A percentile compares a stretch with the other conserved stretches of the same genome.
Conservation (phyloP, 2,797 vertebrate species). For the Lateolabrax maculatus region DNA sequence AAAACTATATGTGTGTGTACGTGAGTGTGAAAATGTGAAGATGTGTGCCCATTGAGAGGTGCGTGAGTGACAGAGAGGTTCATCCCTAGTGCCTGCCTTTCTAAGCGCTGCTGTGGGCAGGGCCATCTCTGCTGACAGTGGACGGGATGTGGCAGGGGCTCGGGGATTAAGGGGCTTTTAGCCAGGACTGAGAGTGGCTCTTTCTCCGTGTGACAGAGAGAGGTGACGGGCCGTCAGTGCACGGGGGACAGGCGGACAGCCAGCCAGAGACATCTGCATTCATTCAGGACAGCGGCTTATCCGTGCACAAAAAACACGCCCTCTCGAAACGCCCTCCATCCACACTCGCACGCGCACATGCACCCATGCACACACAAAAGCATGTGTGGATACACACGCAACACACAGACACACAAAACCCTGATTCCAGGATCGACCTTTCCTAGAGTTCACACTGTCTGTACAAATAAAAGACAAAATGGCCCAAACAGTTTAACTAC, state of each 20-base stretch:
- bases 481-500: slow-evolving; percentile 72
- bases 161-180: slow-evolving; percentile 80
- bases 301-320: slow-evolving; percentile 87
- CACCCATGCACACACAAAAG: slow-evolving; percentile 35
- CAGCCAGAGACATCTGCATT: slow-evolving; percentile 95
- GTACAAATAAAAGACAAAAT: slow-evolving; percentile 89
- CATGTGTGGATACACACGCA: slow-evolving; percentile 37
- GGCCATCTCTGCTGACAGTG: slow-evolving; percentile 79
- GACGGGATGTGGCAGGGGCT: slow-evolving; percentile 78
- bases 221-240: slow-evolving; percentile 82
- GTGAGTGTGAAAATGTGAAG: slow-evolving; percentile 71
- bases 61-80: slow-evolving; percentile 83
- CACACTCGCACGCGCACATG: slow-evolving; percentile 63
- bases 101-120: slow-evolving; percentile 77
- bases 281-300: slow-evolving; percentile 94
- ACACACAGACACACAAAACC: slow-evolving; percentile 60
- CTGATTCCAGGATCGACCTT: slow-evolving; percentile 71
- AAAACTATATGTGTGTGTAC: slow-evolving; percentile 56
- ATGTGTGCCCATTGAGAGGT: slow-evolving; percentile 80
- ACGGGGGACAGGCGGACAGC: slow-evolving; percentile 84
- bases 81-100: slow-evolving; percentile 79
- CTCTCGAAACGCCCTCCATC: slow-evolving; percentile 76
- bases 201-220: slow-evolving; percentile 81
- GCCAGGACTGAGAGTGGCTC: slow-evolving; percentile 75
- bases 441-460: slow-evolving; percentile 83